Base-by-base conservation (phyloP, 2,888 invertebrate species). In the Gisinianus flammeolus region DNA sequence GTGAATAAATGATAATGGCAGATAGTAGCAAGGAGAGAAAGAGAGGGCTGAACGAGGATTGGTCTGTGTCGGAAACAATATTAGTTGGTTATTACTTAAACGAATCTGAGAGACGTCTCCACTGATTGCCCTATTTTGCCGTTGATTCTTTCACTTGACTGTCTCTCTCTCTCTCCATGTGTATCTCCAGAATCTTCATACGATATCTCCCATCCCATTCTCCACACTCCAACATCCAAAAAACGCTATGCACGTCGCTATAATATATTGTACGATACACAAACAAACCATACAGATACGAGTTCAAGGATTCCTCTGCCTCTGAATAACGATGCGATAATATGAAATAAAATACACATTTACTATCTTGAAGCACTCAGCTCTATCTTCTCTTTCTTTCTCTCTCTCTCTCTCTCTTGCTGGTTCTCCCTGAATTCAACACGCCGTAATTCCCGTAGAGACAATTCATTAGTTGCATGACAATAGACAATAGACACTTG, bases 401-500 rank as follows among this genome's bases (percentile, higher is more conserved):
- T 54, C 58, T n/a, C 35, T 52, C 24, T 35, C n/a, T 33, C 44
- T 68, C 2, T 26, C 58, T 35, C 64, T 8, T 31, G 44, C 24
- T 67, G 30, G n/a, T 68, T 66, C 66, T 30, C 19, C 12, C 35
- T 22, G 76, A 76, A 64, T 66, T 70, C 68, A 67, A 64, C 70
- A 70, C 30, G 70, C 71, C 68, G 75, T 80, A 80, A 78, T 79
- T 81, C 80, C 80, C 81, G 73, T 70, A 69, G 80, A 78, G 80
- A 78, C 80, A 80, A 80, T 81, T 79, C 79, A 80, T 81, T 81
- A 79, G 80, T 78, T 79, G 81, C 81, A 80, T 80, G 80, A 80
- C 81, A 80, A 79, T 79, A 70, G 12, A 2, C 24, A 44, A 44
- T 44, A 79, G 71, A 66, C 78, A 78, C 80, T 80, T 78, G 76